Evolutionary conservation across 2,797 vertebrate species (phyloP), one percentile per base, ranked within the genome.

Genomic region (Holocentrus rufus): DNA sequence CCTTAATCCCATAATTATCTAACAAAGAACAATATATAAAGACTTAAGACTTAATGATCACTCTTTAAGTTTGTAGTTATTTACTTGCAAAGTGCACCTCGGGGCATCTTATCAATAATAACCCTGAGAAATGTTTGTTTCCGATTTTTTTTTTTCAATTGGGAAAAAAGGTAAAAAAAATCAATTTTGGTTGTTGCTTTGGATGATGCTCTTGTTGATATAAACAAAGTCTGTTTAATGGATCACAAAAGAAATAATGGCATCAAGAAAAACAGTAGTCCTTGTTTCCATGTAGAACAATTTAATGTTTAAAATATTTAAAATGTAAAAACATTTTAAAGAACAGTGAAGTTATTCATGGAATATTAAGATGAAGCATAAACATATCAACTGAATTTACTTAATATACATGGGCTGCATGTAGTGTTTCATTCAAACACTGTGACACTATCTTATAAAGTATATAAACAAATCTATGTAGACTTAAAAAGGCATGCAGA

Each of bases 251-350:
- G 6, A 18, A 13, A 46, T 44, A 15, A 25, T 42, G 42, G 14
- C 20, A 22, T 42, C 36, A 18, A n/a, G 25, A 50, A 74, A 54
- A 67, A 44, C 10, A 5, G 7, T 6, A 30, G 25, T 15, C 22
- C 10, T 18, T 30, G 27, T 7, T 69, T 64, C 61, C 3, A 47
- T 66, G 78, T 82, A 72, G 47, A 57, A 68, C 53, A 65, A 20
- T 68, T 68, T 22, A 57, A 20, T 58, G 58, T 36, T 55, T 80
- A 61, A 65, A 77, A 72, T 69, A 49, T 58, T 53, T 0, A 30
- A 55, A 75, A 3, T 39, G 52, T 74, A 62, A 70, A 67, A 77
- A 58, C 5, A 50, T 2, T 14, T 1, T 4, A 47, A 31, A 47
- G 20, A n/a, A 60, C 2, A 6, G 3, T 59, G 8, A 18, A 23